Evolutionary conservation across 1,140 invertebrate genomes (phyloP).

Genomic region (Asbolus verrucosus): DNA sequence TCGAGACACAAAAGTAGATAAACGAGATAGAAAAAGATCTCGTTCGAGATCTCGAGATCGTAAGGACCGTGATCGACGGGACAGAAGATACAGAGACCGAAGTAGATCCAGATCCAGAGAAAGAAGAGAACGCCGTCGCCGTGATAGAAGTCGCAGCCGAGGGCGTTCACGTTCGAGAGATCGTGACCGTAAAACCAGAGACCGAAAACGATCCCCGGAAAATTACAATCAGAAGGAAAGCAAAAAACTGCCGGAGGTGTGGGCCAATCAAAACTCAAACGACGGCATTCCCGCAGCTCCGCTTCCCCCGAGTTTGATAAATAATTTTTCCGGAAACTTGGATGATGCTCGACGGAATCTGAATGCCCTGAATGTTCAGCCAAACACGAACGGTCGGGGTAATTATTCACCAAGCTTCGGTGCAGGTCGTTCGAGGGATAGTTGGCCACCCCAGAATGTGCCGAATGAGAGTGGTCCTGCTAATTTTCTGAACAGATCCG

Average conservation of each 20-base stretch:
- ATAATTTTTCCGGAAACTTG: constrained; percentile 35
- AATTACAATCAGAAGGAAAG: constrained; percentile 39
- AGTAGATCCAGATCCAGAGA: constrained; percentile 61
- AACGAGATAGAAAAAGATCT: constrained; percentile 65
- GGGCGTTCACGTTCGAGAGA: constrained; percentile 67
- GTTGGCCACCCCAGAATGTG: constrained; percentile 15
- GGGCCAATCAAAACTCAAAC: constrained; percentile 56
- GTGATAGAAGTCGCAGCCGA: constrained; percentile 67
- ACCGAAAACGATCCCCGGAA: constrained; percentile 53
- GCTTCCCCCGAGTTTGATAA: constrained; percentile 44
- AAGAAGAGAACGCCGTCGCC: constrained; percentile 60
- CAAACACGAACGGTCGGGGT: background rate
- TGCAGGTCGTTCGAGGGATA: background rate
- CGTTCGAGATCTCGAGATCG: constrained; percentile 63
- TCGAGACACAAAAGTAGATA: constrained; percentile 45
- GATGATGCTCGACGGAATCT: constrained; percentile 47
- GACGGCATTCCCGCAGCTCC: constrained; percentile 15
- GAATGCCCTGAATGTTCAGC: constrained; percentile 9
- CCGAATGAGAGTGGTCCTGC: background rate
- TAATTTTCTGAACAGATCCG: constrained; percentile 20
- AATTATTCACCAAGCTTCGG: constrained; percentile 4
- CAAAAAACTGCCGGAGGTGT: constrained; percentile 42
- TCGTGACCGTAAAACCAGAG: constrained; percentile 62
- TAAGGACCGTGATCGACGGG: constrained; percentile 67
- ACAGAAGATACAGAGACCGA: constrained; percentile 65